Percentiles rank a stretch among this genome's conserved stretches.
phyloP scores from a whole-genome alignment of 2,888 invertebrate genomes.

The Yponomeuta plumbellus region DNA sequence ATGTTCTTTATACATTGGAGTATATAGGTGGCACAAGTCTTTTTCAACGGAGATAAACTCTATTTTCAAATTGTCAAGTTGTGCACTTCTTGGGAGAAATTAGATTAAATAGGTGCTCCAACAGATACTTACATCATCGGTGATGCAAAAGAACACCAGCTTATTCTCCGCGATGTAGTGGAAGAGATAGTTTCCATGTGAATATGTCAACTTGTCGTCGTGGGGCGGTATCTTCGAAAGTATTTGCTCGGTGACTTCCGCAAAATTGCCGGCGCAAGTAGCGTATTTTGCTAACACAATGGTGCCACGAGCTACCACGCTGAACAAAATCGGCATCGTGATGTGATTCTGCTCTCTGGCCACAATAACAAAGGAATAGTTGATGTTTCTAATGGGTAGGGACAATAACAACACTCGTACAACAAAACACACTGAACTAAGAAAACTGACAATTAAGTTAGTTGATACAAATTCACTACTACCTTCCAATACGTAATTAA shows the following conservation, averaged over 20 bases:
- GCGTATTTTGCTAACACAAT: conserved; percentile 94
- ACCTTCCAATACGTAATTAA: neutral
- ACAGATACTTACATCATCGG: conserved; percentile 87
- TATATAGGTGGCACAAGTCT: too few species aligned
- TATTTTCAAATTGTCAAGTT: too few species aligned
- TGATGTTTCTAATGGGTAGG: neutral
- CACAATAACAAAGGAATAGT: neutral
- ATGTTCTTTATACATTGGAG: too few species aligned
- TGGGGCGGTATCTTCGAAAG: conserved; percentile 91
- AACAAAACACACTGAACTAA: neutral
- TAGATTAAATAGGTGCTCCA: neutral
- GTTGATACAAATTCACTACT: neutral
- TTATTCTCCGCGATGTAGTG: conserved; percentile 93
- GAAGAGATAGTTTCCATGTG: conserved; percentile 94
- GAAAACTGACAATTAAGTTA: neutral
- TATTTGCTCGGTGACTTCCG: conserved; percentile 95
- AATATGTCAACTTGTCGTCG: conserved; percentile 93
- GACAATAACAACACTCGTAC: neutral
- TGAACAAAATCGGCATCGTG: conserved; percentile 93
- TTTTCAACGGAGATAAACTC: too few species aligned
- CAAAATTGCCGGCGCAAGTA: conserved; percentile 94
- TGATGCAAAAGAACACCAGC: conserved; percentile 95
- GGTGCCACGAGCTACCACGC: conserved; percentile 90
- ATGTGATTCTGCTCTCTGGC: conserved; percentile 11
- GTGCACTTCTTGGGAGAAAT: too few species aligned